Conservation (phyloP, 2,888 invertebrate genomes). For the Philhelius pedissequus region DNA sequence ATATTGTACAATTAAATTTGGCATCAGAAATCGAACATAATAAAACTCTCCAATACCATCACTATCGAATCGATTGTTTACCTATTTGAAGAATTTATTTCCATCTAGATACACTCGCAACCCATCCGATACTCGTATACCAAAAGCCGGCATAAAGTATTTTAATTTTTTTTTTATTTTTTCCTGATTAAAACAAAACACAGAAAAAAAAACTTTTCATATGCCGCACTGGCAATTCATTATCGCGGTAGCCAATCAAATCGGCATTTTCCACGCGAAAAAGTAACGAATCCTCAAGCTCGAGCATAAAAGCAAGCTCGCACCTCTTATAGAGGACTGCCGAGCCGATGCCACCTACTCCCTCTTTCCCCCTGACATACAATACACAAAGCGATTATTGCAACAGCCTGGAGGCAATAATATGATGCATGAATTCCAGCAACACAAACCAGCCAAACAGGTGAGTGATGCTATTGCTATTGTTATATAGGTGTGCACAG, state of each 20-base stretch:
- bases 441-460: slow-evolving; percentile 64
- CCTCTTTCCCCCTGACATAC: background rate
- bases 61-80: slow-evolving; percentile 37
- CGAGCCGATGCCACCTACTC: too few relatives aligned
- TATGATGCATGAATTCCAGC: slow-evolving; percentile 67
- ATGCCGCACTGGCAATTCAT: slow-evolving; percentile 60
- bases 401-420: slow-evolving; percentile 49
- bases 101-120: slow-evolving; percentile 39
- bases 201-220: slow-evolving; percentile 32
- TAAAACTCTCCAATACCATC: background rate
- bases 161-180: slow-evolving; percentile 11
- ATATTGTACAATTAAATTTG: slow-evolving; percentile 16
- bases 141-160: slow-evolving; percentile 24
- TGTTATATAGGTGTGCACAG: background rate
- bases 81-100: slow-evolving; percentile 61
- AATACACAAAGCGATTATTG: slow-evolving; percentile 48
- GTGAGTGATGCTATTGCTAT: slow-evolving; percentile 28
- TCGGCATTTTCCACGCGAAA: slow-evolving; percentile 65
- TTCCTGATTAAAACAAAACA: background rate
- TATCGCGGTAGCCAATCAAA: slow-evolving; percentile 67
- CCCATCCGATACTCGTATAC: slow-evolving; percentile 4
- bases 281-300: slow-evolving; percentile 46
- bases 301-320: slow-evolving; percentile 12
- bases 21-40: background rate
- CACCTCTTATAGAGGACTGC: slow-evolving; percentile 18